A percentile compares a stretch with the other conserved stretches of the same genome.
These are phyloP conservation scores for Parasteatoda lunata DNA, from an alignment of 2,888 invertebrate species.

Conservation along the genomic window DNA sequence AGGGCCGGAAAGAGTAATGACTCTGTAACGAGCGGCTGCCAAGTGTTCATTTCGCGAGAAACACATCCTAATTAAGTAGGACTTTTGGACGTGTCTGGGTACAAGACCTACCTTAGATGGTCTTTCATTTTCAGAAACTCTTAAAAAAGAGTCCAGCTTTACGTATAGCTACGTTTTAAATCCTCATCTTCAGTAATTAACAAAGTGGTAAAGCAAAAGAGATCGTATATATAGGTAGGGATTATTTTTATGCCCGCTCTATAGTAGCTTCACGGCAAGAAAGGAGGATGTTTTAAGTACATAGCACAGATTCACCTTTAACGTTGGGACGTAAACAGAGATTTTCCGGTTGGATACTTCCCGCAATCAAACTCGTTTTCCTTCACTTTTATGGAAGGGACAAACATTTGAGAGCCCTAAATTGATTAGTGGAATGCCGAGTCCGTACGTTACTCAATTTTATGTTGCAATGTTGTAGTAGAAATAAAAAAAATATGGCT, in stretches of 20 bases:
- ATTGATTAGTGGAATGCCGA: slow-evolving; percentile 28
- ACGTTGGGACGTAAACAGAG: slow-evolving; percentile 24
- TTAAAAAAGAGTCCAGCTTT: background rate
- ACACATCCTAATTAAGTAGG: slow-evolving; percentile 43
- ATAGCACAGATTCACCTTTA: slow-evolving; percentile 12
- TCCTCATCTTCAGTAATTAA: slow-evolving; percentile 39
- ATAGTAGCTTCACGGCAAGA: slow-evolving; percentile 23
- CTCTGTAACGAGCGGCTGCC: slow-evolving; percentile 34
- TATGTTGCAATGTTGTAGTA: background rate
- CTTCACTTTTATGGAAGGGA: slow-evolving; percentile 32
- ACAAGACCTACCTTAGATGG: background rate
- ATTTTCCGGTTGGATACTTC: slow-evolving; percentile 7
- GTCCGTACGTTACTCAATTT: background rate
- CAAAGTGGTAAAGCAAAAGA: slow-evolving; percentile 23
- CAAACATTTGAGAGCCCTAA: slow-evolving; percentile 26
- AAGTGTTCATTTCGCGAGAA: slow-evolving; percentile 34
- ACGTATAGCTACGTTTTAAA: slow-evolving; percentile 1
- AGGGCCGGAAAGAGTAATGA: slow-evolving; percentile 46
- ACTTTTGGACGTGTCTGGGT: slow-evolving; percentile 17
- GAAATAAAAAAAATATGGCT: background rate
- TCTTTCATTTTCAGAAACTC: background rate
- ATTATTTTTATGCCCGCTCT: slow-evolving; percentile 33
- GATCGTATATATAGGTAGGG: background rate
- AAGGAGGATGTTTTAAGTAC: slow-evolving; percentile 1
- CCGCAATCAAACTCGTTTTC: slow-evolving; percentile 32